Base-by-base conservation (phyloP, 2,113 vertebrate genomes). In the Pseudorasbora parva region DNA sequence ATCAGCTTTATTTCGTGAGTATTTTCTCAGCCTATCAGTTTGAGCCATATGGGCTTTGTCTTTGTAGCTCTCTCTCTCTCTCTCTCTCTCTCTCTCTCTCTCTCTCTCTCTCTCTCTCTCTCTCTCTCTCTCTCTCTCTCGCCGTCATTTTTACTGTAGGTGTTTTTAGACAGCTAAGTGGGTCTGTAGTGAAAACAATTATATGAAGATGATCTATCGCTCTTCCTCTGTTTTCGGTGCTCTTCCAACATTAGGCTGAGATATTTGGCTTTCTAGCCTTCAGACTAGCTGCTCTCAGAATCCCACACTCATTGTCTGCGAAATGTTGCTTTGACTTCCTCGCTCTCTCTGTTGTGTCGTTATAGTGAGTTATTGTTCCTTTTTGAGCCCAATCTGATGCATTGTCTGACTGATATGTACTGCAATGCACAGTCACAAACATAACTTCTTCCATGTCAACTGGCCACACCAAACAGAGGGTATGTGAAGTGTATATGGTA, bases 91-190 rank as follows among this genome's bases (percentile, higher is more conserved):
- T 1, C 5, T 59, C 19, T 41, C 37, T 27, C 59, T 1, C 5
- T 59, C 19, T 41, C 37, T 27, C 59, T 1, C 5, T 59, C 19
- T 41, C 37, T 27, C 59, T 1, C 5, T 59, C 19, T 41, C 37
- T 27, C 59, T 1, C 5, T 59, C 19, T 41, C 37, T 27, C 59
- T n/a, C n/a, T 1, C 5, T 59, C 19, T 41, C 37, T 27, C 59
- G 1, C 2, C 30, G 27, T 37, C 25, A 66, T 72, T 78, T 59
- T 27, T n/a, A 64, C 54, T 78, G 80, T 78, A 72, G 80, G 25
- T 56, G 81, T 45, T 86, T 66, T 71, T 71, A 82, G 68, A 80
- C 41, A 49, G 43, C 27, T 69, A 54, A 81, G 60, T 56, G 76
- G 76, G 76, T 78, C 76, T 45, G n/a, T 45, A 19, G 57, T 62